A percentile compares a stretch with the other conserved stretches of the same genome.
These are phyloP conservation scores for Drosophila azteca DNA, from an alignment of 1,140 invertebrate genomes.

Conservation along the genomic window DNA sequence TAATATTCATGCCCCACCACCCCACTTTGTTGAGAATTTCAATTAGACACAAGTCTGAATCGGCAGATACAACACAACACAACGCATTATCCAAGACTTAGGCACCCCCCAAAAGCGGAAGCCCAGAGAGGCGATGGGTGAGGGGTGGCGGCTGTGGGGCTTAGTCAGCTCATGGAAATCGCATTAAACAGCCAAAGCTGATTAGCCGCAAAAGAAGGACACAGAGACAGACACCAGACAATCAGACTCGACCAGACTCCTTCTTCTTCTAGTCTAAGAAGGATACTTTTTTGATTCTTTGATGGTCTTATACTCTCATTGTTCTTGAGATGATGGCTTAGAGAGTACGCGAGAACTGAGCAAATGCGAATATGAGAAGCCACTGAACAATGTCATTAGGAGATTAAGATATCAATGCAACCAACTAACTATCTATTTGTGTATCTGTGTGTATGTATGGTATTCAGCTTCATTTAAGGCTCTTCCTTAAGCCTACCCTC, in stretches of 20 bases:
- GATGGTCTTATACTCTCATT: neutral
- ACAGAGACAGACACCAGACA: neutral
- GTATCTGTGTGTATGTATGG: too few relatives aligned
- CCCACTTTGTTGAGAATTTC: constrained; percentile 31
- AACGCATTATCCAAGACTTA: constrained; percentile 42
- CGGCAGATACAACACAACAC: constrained; percentile 20
- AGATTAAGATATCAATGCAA: too few relatives aligned
- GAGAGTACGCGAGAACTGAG: too few relatives aligned
- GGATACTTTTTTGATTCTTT: constrained; percentile 1
- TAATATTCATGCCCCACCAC: constrained; percentile 50
- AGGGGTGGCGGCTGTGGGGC: constrained; percentile 7
- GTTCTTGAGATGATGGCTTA: too few relatives aligned
- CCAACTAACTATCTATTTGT: too few relatives aligned
- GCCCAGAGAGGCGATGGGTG: constrained; percentile 1
- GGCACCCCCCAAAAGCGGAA: constrained; percentile 15
- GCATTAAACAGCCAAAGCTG: constrained; percentile 44
- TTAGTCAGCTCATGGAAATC: constrained; percentile 25
- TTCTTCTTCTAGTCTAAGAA: neutral
- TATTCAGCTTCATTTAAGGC: too few relatives aligned
- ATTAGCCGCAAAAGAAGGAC: constrained; percentile 31
- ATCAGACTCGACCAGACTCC: too few relatives aligned
- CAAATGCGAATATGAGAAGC: too few relatives aligned
- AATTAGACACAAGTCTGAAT: constrained; percentile 46
- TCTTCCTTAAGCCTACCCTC: too few relatives aligned
- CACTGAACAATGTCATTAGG: too few relatives aligned